A percentile compares a stretch with the other conserved stretches of the same genome.
phyloP scores from a whole-genome alignment of 2,797 vertebrate genomes.

The Notamacropus eugenii region DNA sequence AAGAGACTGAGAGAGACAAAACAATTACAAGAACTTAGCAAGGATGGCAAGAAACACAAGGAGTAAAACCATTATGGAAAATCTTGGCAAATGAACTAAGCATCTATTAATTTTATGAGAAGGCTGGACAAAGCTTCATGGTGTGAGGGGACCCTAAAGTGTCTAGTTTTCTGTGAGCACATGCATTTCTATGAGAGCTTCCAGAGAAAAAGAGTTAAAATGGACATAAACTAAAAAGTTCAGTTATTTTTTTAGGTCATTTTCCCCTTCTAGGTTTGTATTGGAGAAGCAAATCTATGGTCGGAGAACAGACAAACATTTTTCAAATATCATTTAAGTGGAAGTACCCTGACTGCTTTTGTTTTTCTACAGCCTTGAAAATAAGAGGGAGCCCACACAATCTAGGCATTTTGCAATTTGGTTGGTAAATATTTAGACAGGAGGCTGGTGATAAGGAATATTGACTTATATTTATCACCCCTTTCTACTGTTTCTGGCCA shows the following conservation, averaged over 20 bases:
- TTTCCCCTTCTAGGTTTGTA: neutral
- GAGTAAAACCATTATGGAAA: neutral
- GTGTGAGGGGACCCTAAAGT: neutral
- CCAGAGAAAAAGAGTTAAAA: neutral
- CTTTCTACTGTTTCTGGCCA: neutral
- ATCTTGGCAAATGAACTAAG: neutral
- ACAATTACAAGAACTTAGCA: neutral
- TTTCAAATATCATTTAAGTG: neutral
- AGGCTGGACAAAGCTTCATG: neutral
- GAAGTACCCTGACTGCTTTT: neutral
- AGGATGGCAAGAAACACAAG: neutral
- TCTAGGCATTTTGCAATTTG: neutral
- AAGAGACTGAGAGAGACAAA: neutral
- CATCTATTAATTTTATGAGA: neutral
- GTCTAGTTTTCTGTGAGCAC: neutral
- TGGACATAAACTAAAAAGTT: neutral
- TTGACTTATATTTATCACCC: neutral
- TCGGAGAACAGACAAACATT: neutral
- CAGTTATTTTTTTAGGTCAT: neutral
- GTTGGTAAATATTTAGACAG: neutral
- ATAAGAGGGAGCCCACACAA: neutral
- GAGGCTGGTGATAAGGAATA: neutral
- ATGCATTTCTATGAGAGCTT: neutral
- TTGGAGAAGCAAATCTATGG: neutral
- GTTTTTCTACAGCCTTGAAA: neutral